A percentile compares a stretch with the other conserved stretches of the same genome.
Evolutionary conservation across 1,140 invertebrate genomes (phyloP).

Genomic region (Psix sp.): DNA sequence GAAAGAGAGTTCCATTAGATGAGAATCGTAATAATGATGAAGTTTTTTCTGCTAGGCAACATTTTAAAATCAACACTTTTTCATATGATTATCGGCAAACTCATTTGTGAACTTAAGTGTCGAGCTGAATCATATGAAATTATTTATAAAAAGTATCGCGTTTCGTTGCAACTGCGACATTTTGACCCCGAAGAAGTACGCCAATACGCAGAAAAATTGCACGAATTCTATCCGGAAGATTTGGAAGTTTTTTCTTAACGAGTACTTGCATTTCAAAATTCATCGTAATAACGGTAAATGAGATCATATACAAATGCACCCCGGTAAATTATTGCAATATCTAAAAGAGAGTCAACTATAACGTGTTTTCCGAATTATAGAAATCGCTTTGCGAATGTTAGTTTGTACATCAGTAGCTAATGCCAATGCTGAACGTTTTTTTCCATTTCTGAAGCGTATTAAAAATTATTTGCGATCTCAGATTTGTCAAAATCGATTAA

Average conservation of each 20-base stretch:
- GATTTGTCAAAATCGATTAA: constrained; percentile 6
- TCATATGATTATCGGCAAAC: constrained; percentile 16
- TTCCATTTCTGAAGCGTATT: constrained; percentile 8
- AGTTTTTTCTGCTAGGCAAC: not conserved
- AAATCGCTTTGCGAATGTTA: constrained; percentile 10
- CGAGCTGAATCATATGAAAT: not conserved
- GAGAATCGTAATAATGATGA: constrained; percentile 3
- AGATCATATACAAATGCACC: not conserved
- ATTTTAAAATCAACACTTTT: constrained; percentile 35
- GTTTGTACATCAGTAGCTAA: constrained; percentile 12
- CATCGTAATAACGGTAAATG: not conserved
- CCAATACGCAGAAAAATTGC: constrained; percentile 12
- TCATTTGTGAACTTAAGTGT: constrained; percentile 10
- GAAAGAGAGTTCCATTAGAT: too few relatives aligned
- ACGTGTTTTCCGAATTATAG: constrained; percentile 5
- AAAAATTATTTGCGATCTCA: not conserved
- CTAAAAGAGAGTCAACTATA: not conserved
- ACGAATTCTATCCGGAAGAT: not conserved
- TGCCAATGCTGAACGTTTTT: constrained; percentile 4
- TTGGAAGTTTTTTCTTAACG: constrained; percentile 5
- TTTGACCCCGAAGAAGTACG: not conserved
- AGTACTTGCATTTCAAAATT: constrained; percentile 7
- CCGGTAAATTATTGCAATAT: constrained; percentile 4
- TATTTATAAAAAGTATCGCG: constrained; percentile 9
- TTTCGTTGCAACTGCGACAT: constrained; percentile 7